A percentile compares a stretch with the other conserved stretches of the same genome.
Evolutionary conservation across 2,113 vertebrate species (phyloP).

Genomic region (Corythoichthys haematopterus): DNA sequence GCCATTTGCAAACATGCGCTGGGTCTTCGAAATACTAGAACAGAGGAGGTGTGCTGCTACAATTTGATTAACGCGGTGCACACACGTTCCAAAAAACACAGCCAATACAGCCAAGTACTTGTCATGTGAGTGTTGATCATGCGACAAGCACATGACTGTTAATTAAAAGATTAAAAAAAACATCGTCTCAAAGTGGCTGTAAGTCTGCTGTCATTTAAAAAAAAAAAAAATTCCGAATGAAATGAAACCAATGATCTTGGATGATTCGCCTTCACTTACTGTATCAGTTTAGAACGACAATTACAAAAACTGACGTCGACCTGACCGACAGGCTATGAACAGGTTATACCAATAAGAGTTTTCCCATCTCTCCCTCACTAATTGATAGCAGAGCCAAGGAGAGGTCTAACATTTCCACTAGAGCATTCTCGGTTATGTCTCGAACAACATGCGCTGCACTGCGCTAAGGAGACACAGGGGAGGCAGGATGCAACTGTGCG

Average conservation of each 20-base stretch:
- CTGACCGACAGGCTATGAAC: background rate
- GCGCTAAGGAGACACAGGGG: slow-evolving; percentile 13
- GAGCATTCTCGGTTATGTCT: background rate
- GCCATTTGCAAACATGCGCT: background rate
- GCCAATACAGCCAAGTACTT: background rate
- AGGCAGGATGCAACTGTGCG: slow-evolving; percentile 26
- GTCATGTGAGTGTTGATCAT: background rate
- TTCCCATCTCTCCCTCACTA: background rate
- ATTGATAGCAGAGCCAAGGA: background rate
- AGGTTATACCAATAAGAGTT: background rate
- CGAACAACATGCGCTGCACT: slow-evolving; percentile 36
- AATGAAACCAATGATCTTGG: background rate
- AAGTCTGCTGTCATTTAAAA: background rate
- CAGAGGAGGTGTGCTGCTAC: background rate
- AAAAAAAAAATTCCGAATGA: background rate
- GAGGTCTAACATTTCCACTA: background rate
- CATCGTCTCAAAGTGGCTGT: background rate
- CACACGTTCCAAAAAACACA: background rate
- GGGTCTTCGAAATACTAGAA: background rate
- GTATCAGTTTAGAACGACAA: background rate
- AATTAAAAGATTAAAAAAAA: background rate
- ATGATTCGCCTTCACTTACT: background rate
- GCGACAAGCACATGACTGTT: background rate
- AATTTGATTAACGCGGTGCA: background rate
- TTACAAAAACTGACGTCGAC: background rate